Evolutionary conservation across 2,888 invertebrate genomes (phyloP).

Genomic region (Invenusta paracnida): DNA sequence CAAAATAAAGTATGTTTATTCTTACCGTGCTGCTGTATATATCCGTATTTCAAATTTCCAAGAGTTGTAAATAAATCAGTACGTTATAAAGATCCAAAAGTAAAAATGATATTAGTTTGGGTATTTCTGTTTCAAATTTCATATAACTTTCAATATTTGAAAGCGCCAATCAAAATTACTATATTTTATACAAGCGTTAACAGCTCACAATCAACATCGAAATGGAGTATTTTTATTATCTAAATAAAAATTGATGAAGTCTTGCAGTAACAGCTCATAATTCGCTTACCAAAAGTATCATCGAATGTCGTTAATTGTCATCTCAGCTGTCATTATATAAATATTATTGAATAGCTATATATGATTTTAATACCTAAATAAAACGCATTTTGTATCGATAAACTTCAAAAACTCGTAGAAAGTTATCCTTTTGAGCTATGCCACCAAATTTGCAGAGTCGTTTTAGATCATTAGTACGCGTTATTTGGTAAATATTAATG

Average conservation of each 20-base stretch:
- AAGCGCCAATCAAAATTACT: not conserved
- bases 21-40: not conserved
- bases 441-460: not conserved
- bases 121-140: not conserved
- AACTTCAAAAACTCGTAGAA: not conserved
- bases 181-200: too few species aligned
- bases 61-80: not conserved
- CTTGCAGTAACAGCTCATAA: too few species aligned
- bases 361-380: not conserved
- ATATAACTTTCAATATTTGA: not conserved
- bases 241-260: too few species aligned
- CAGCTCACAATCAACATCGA: too few species aligned
- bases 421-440: not conserved
- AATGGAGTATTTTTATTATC: too few species aligned
- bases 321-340: not conserved
- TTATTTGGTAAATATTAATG: not conserved
- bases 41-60: not conserved
- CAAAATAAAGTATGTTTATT: too few species aligned
- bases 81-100: not conserved
- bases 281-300: too few species aligned
- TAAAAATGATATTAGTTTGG: not conserved
- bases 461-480: not conserved
- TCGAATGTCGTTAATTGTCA: too few species aligned
- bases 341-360: not conserved
- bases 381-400: not conserved